A percentile compares a stretch with the other conserved stretches of the same genome.
These are phyloP conservation scores for Rhodinocichla rosea DNA, from an alignment of 2,113 vertebrate species.

Conservation along the genomic window DNA sequence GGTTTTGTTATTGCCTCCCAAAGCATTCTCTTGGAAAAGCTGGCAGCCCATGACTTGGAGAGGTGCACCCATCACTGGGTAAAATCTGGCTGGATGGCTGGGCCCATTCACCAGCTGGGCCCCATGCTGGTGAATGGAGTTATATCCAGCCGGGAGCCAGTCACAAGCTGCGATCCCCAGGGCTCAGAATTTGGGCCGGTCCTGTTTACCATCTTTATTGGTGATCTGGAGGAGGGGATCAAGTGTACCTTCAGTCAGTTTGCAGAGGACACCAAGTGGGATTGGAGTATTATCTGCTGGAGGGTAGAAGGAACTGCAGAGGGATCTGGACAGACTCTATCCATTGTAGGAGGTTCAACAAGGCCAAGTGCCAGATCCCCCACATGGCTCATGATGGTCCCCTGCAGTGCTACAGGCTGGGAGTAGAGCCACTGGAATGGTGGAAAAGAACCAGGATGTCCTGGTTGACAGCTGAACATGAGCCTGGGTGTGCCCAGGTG, in stretches of 20 bases:
- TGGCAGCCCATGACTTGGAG: not conserved
- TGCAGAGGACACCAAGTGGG: not conserved
- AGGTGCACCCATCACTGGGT: not conserved
- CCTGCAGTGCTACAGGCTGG: too few species aligned
- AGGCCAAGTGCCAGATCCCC: not conserved
- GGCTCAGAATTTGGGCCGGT: not conserved
- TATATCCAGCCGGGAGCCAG: not conserved
- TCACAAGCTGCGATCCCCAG: not conserved
- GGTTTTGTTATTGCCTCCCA: not conserved
- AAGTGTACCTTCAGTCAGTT: not conserved
- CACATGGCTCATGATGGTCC: accelerated
- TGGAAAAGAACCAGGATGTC: not conserved
- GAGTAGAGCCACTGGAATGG: not conserved
- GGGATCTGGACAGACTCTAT: not conserved
- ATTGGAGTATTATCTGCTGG: not conserved
- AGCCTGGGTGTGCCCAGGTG: not conserved
- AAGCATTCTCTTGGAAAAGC: not conserved
- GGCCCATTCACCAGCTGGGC: too few species aligned
- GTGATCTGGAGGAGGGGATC: not conserved
- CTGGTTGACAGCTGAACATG: not conserved
- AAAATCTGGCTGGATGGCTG: not conserved
- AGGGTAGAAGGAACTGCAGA: not conserved
- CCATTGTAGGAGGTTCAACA: not conserved
- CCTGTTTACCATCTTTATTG: not conserved
- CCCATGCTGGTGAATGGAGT: not conserved